These are phyloP conservation scores for Marasmarcha lunaedactyla DNA, from an alignment of 2,888 invertebrate species.

Conservation along the genomic window DNA sequence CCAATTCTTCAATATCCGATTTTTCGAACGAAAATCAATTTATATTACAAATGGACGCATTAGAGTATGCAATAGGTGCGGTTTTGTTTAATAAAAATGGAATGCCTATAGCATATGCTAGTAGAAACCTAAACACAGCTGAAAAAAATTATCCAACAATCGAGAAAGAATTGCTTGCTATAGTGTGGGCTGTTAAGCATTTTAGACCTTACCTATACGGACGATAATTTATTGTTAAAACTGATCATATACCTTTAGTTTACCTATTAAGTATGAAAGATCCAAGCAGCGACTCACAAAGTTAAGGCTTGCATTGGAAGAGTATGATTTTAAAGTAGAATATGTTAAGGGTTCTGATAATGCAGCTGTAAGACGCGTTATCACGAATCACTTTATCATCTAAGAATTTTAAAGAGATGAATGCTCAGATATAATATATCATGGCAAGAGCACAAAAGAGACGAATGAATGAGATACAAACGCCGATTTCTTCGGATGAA, in stretches of 20 bases:
- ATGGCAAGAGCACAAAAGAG: constrained; percentile 6
- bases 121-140: background rate
- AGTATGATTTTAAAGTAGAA: constrained; percentile 11
- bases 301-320: constrained; percentile 12
- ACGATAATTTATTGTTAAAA: constrained; percentile 11
- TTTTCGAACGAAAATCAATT: too few relatives aligned
- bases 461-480: background rate
- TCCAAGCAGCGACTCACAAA: constrained; percentile 10
- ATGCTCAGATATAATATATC: constrained; percentile 8
- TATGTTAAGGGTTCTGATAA: constrained; percentile 10
- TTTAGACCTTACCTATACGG: constrained; percentile 12
- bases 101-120: too few relatives aligned
- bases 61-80: too few relatives aligned
- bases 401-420: constrained; percentile 12
- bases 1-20: too few relatives aligned
- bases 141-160: background rate
- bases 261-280: constrained; percentile 14
- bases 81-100: too few relatives aligned
- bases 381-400: constrained; percentile 7
- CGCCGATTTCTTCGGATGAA: background rate
- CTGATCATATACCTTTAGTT: constrained; percentile 17
- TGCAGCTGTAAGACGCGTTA: constrained; percentile 13
- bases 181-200: background rate
- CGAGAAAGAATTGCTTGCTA: background rate
- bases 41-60: too few relatives aligned